Base-by-base conservation (phyloP, 2,888 invertebrate species). In the Apotomis turbidana region DNA sequence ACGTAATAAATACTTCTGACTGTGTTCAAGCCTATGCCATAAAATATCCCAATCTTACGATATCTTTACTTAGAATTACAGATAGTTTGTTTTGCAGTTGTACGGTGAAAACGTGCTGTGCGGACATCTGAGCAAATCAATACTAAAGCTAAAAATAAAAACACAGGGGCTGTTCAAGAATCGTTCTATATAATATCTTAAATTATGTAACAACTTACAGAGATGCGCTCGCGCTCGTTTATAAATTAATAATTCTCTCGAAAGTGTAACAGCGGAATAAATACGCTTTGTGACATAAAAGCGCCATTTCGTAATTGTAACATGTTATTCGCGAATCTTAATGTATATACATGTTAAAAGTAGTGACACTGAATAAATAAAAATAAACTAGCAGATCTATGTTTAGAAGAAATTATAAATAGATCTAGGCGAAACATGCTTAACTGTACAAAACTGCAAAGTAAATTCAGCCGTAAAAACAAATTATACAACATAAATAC, bases 381-480 rank as follows among this genome's bases (percentile, higher is more conserved):
- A 86, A 85, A 88, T 85, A 85, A 81, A 83, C 90, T 93, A 93
- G 91, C 93, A 92, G 90, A 92, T 91, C 92, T 91, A 88, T 85
- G 73, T 74, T 58, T 72, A 68, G 68, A 63, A 58, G 66, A 63
- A 61, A 52, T 41, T 41, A 41, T 6, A 6, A 6, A 41, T 41
- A 41, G 4, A 41, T 41, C 41, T 41, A 6, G 27, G 68, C 62
- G 64, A 62, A 60, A 52, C 74, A 70, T 70, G 74, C 70, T 67
- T 63, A 44, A 83, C 84, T 90, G 83, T 90, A 90, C 88, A 90
- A 88, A 87, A 87, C 85, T 88, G 82, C 79, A 87, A 84, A 83
- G 77, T 86, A 88, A 90, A 89, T 86, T 86, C 81, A 78, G 77
- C 87, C 87, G 88, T 58, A 86, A 89, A 87, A 88, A 90, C 90